A percentile compares a stretch with the other conserved stretches of the same genome.
Conservation (phyloP, 2,113 vertebrate species). For the Hippopotamus amphibius region DNA sequence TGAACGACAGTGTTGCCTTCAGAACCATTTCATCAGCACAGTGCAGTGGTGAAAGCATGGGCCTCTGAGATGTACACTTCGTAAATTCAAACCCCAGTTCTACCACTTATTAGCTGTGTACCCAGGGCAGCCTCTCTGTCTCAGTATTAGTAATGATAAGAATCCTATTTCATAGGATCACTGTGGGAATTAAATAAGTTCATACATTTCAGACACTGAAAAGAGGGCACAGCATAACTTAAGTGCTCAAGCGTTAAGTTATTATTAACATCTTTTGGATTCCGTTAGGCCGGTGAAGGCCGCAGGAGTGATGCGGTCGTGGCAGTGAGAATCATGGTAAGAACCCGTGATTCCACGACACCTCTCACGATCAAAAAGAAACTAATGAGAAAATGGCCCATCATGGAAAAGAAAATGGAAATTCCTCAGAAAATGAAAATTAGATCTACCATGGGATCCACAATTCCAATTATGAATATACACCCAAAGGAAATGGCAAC, state of each 20-base stretch:
- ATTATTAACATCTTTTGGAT: background rate
- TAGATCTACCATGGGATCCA: background rate
- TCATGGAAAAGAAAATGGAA: background rate
- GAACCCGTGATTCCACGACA: background rate
- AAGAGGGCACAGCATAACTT: background rate
- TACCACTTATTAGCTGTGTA: constrained; percentile 25
- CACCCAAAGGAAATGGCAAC: background rate
- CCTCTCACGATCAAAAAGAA: background rate
- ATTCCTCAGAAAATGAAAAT: background rate
- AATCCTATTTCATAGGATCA: background rate
- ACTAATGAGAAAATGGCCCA: background rate
- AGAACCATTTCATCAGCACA: background rate
- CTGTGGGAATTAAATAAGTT: constrained; percentile 16
- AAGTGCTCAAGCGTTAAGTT: constrained; percentile 22
- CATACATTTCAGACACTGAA: background rate
- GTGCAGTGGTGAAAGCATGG: background rate
- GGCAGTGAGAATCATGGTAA: background rate
- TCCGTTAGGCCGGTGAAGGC: constrained; percentile 7
- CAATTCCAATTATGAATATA: background rate
- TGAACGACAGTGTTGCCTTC: background rate
- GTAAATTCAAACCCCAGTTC: background rate
- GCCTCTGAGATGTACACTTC: background rate
- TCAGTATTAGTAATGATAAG: constrained; percentile 26
- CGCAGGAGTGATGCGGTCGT: background rate
- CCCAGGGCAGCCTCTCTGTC: constrained; percentile 43